Conservation (phyloP, 2,797 vertebrate genomes). For the Lagodon rhomboides region DNA sequence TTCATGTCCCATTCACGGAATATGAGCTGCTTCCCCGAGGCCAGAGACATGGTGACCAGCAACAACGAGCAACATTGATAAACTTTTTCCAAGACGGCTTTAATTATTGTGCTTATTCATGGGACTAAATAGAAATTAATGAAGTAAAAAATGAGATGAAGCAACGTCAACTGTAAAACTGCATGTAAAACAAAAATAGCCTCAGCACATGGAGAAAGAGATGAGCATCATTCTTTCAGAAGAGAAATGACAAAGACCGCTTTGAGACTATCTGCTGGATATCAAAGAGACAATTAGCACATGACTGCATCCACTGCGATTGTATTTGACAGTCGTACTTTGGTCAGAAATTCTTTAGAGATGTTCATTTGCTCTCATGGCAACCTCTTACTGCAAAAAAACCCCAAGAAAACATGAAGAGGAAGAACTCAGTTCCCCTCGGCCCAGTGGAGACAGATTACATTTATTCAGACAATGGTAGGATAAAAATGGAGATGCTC, state of each 20-base stretch:
- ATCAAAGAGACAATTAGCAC: background rate
- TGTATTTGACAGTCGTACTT: slow-evolving; percentile 8
- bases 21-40: slow-evolving; percentile 33
- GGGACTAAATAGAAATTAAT: background rate
- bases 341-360: slow-evolving; percentile 34
- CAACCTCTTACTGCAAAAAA: slow-evolving; percentile 24
- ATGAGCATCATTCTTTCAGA: background rate
- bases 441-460: background rate
- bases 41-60: slow-evolving; percentile 17
- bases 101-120: slow-evolving; percentile 1
- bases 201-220: background rate
- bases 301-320: slow-evolving; percentile 12
- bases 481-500: background rate
- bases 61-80: slow-evolving; percentile 11
- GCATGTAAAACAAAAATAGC: background rate
- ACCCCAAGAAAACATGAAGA: background rate
- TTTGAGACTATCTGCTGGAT: background rate
- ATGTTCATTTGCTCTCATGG: slow-evolving; percentile 46
- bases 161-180: background rate
- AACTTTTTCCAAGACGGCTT: slow-evolving; percentile 6
- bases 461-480: slow-evolving; percentile 5
- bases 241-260: background rate
- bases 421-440: slow-evolving; percentile 12
- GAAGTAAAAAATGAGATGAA: slow-evolving; percentile 7
- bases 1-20: slow-evolving; percentile 39